A percentile compares a stretch with the other conserved stretches of the same genome.
These are phyloP conservation scores for Rotaria macrura DNA, from an alignment of 2,888 invertebrate genomes.

Conservation along the genomic window DNA sequence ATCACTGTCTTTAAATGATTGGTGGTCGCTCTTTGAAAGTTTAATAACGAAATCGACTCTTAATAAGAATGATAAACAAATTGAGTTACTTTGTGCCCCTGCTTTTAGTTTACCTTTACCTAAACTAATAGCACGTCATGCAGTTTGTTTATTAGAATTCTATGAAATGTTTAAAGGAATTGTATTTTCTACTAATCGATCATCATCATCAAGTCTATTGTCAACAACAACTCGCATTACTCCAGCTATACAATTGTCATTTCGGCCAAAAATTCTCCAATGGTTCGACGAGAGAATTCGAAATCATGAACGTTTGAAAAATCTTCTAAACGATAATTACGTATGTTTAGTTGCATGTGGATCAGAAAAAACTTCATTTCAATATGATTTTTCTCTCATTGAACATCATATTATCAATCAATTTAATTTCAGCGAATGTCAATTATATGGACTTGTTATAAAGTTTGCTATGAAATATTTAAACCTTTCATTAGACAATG, in stretches of 20 bases:
- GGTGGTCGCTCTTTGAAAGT: not conserved
- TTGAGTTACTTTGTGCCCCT: not conserved
- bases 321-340: not conserved
- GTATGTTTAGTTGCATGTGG: not conserved
- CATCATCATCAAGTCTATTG: not conserved
- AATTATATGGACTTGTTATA: not conserved
- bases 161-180: not conserved
- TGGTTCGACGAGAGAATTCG: not conserved
- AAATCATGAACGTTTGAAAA: not conserved
- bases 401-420: not conserved
- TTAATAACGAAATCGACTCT: not conserved
- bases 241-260: not conserved
- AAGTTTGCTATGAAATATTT: not conserved
- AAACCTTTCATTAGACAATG: not conserved
- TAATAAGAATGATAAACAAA: not conserved
- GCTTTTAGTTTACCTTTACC: conserved; percentile 1
- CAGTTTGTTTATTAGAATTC: not conserved
- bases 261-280: not conserved
- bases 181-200: not conserved
- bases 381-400: not conserved
- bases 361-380: not conserved
- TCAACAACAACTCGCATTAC: not conserved
- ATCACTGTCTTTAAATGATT: not conserved
- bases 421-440: not conserved
- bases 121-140: not conserved